Evolutionary conservation across 2,888 invertebrate species (phyloP).

Genomic region (Andrena minutula): DNA sequence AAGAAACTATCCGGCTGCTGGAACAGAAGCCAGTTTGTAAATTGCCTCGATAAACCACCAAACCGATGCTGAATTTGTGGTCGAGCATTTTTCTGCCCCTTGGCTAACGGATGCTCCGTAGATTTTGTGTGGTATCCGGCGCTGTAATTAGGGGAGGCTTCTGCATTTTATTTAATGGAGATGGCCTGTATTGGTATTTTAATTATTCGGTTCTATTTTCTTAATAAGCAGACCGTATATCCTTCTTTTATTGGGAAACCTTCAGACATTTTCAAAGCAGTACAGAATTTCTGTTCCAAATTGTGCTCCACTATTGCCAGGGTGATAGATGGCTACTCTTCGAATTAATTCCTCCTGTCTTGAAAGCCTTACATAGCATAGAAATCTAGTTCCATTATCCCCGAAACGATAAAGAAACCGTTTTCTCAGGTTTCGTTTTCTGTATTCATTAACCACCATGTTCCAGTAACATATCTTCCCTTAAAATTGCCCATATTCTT

Average conservation of each 20-base stretch:
- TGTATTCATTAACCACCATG: no score
- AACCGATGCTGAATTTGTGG: slow-evolving; percentile 48
- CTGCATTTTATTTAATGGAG: slow-evolving; percentile 4
- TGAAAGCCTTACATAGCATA: no score
- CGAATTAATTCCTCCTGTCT: not conserved
- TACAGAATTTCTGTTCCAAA: not conserved
- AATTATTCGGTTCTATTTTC: not conserved
- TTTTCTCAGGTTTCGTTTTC: no score
- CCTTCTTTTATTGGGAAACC: not conserved
- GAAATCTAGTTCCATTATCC: no score
- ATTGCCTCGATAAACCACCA: slow-evolving; percentile 66
- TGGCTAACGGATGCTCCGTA: slow-evolving; percentile 17
- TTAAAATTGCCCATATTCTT: no score
- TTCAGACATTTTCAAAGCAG: not conserved
- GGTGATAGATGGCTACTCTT: not conserved
- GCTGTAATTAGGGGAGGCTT: slow-evolving; percentile 27
- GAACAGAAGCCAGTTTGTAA: slow-evolving; percentile 75
- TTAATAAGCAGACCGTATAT: not conserved
- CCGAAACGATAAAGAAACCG: no score
- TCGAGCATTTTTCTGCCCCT: slow-evolving; percentile 20
- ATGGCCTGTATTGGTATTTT: slow-evolving; percentile 14
- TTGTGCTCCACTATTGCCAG: not conserved
- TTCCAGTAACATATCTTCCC: no score
- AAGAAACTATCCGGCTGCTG: slow-evolving; percentile 42
- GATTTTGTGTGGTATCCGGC: slow-evolving; percentile 25